Base-by-base conservation (phyloP, 37 sponge, comb jelly and placozoan genomes). In the Aphrocallistes beatrix region DNA sequence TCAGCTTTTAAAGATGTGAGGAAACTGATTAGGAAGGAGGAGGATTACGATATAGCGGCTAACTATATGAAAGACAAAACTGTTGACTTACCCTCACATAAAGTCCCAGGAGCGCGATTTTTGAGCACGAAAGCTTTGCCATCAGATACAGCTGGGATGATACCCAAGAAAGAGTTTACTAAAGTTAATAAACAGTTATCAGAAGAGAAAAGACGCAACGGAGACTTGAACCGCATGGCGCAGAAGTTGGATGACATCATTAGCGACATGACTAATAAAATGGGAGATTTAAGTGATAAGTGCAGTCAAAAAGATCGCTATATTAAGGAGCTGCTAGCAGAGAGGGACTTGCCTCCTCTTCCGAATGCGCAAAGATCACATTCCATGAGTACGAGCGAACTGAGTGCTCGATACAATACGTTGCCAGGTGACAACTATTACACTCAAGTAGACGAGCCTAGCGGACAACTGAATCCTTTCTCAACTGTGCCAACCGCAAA, bases 11-110 rank as follows among this genome's bases (percentile, higher is more conserved):
- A 60, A 13, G 75, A 60, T 13, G 8, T 13, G 3, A 60, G 75
- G 75, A 60, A 60, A 30, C n/a, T 60, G 28, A 60, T 60, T 6
- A 60, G 75, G 21, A 60, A 60, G 75, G 75, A 60, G n/a, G 75
- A 60, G 75, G 75, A 60, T 13, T 60, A 60, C 21, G 75, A 30
- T 3, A 28, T 60, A 32, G 3, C n/a, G n/a, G 75, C 75, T 3
- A 13, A 60, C 34, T 60, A 60, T 30, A 30, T 60, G 25, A 60
- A 60, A 60, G 75, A 30, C 32, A 60, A 60, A 60, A 19, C 10
- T 30, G 75, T 60, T 6, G 75, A 60, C 10, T 30, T 60, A 25
- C 75, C 75, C 1, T 19, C 25, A 13, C 1, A 3, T 13, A 60
- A 60, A 30, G 10, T 30, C 21, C 75, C 75, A 13, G 75, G 75